Base-by-base conservation (phyloP, 1,140 invertebrate genomes). In the Episyrphus balteatus region DNA sequence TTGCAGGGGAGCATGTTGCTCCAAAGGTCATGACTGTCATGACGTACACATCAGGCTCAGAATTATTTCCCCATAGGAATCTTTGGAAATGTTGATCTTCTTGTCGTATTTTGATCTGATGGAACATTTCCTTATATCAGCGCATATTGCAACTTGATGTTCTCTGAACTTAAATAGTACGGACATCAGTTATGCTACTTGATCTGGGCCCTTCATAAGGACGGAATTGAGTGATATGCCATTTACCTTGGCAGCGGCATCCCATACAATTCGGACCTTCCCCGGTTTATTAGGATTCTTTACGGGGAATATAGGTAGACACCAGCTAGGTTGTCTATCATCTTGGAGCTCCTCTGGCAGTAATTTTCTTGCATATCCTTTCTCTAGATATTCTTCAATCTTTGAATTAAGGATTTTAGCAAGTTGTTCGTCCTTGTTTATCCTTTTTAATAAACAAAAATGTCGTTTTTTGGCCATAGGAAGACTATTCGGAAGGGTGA, bases 41-140 rank as follows among this genome's bases (percentile, higher is more conserved):
- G 1, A 49, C 34, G 42, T 48, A 59, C 15, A 49, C 38, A n/a
- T 51, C 52, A 2, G 40, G 41, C 42, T 33, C 33, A 18, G 1
- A 32, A 14, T 50, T 42, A 1, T 52, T 56, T 9, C 62, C 17
- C 62, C 58, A 64, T 21, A 67, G 44, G 42, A 64, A 67, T 5
- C 52, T 42, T 40, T 66, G 58, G 1, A 47, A 50, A 13, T 50
- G 39, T 17, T 50, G 48, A 36, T 63, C 58, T 33, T 54, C 50
- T 5, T 41, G 0, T 18, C 53, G n/a, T 9, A 69, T 55, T 31
- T 56, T 57, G 9, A 54, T 36, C 18, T 21, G 40, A 32, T 44
- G 39, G 18, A 70, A 71, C 66, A 70, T 70, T 10, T 70, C 66
- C 8, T 43, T 17, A 70, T 67, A 46, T 66, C 57, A 7, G 50